A percentile compares a stretch with the other conserved stretches of the same genome.
These are phyloP conservation scores for Plagodis dolabraria DNA, from an alignment of 2,888 invertebrate genomes.

Conservation along the genomic window DNA sequence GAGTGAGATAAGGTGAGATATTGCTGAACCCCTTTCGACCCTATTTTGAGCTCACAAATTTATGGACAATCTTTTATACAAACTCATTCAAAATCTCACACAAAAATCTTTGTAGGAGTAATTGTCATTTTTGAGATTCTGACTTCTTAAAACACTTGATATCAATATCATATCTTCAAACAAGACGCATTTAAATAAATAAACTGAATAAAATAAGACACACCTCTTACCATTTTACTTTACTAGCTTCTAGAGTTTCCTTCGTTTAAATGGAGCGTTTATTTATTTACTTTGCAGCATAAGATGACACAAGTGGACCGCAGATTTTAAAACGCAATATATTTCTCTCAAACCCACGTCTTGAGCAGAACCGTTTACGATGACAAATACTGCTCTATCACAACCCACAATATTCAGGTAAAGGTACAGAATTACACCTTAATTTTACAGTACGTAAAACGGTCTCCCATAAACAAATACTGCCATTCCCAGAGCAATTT, in stretches of 20 bases:
- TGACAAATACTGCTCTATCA: conserved; percentile 62
- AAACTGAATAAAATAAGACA: not conserved
- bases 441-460: conserved; percentile 64
- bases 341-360: conserved; percentile 40
- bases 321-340: conserved; percentile 35
- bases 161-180: too few species aligned
- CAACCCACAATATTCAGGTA: conserved; percentile 51
- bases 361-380: conserved; percentile 47
- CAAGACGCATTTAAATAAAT: not conserved
- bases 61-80: too few species aligned
- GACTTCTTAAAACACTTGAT: too few species aligned
- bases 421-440: conserved; percentile 56
- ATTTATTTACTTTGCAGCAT: conserved; percentile 29
- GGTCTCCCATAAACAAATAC: conserved; percentile 76
- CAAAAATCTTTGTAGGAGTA: too few species aligned
- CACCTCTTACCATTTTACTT: not conserved
- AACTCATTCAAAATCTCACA: too few species aligned
- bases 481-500: conserved; percentile 75
- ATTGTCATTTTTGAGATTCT: too few species aligned
- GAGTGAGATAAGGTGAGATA: too few species aligned
- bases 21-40: too few species aligned
- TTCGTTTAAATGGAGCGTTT: conserved; percentile 2
- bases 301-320: conserved; percentile 31
- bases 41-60: too few species aligned
- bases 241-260: conserved; percentile 10